A percentile compares a stretch with the other conserved stretches of the same genome.
Conservation (phyloP, 2,888 invertebrate species). For the Rhogogaster chlorosoma region DNA sequence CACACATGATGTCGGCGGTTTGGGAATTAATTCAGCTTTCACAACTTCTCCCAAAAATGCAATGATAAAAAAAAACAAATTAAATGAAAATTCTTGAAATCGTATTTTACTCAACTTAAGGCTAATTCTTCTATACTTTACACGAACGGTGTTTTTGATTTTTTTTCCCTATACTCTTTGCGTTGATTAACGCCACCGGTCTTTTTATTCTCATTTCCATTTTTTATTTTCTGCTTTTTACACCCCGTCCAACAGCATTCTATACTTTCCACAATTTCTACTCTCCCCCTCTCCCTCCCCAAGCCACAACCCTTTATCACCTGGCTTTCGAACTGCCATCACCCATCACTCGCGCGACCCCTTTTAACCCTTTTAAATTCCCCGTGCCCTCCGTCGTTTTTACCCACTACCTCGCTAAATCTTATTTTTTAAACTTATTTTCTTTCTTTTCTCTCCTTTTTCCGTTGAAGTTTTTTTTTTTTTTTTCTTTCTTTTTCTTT, state of each 20-base stretch:
- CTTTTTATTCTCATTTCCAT: neutral
- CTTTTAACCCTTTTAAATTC: conserved; percentile 45
- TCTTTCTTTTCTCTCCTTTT: conserved; percentile 12
- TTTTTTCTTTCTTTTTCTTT: conserved; percentile 37
- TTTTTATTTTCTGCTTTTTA: neutral
- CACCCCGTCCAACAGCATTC: neutral
- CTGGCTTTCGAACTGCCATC: conserved; percentile 5
- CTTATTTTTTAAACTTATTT: conserved; percentile 17
- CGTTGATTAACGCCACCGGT: neutral
- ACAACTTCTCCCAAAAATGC: no score
- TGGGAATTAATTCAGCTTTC: no score
- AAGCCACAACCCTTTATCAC: neutral
- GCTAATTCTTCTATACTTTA: neutral
- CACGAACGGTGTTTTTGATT: neutral
- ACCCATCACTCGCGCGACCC: conserved; percentile 14
- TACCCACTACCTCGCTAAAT: neutral
- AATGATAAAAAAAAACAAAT: no score
- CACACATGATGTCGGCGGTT: no score
- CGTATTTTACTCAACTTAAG: no score
- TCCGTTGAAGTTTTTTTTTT: conserved; percentile 40
- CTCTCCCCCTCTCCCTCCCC: neutral
- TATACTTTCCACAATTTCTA: neutral
- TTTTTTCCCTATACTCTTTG: neutral
- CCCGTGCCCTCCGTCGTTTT: neutral
- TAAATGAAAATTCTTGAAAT: no score